phyloP scores from a whole-genome alignment of 1,140 invertebrate species.

The Choristoneura fumiferana region DNA sequence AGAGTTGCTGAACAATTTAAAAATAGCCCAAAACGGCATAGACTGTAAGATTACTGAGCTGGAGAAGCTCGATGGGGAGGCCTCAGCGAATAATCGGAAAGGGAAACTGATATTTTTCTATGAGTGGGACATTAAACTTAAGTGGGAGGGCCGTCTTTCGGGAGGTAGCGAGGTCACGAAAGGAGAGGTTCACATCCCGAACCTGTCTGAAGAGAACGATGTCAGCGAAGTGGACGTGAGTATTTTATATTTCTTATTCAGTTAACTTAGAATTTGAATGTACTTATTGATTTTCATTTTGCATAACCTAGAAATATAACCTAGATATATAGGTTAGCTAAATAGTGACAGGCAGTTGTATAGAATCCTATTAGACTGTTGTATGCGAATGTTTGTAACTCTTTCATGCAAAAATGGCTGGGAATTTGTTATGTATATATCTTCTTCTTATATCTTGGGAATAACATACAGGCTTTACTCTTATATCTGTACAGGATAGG shows the following conservation, averaged over 20 bases:
- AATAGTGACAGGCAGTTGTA: too few species aligned
- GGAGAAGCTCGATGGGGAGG: slow-evolving; percentile 96
- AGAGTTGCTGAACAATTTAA: slow-evolving; percentile 87
- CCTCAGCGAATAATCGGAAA: slow-evolving; percentile 98
- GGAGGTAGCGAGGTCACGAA: slow-evolving; percentile 80
- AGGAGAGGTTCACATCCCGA: slow-evolving; percentile 96
- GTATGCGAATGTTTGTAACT: too few species aligned
- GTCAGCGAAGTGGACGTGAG: slow-evolving; percentile 95
- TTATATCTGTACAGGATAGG: too few species aligned
- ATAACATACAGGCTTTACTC: too few species aligned
- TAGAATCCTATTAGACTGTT: too few species aligned
- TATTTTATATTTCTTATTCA: slow-evolving; percentile 37
- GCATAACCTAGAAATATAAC: slow-evolving; percentile 17
- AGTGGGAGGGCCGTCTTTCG: slow-evolving; percentile 88
- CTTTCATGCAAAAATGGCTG: too few species aligned
- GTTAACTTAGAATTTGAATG: not conserved
- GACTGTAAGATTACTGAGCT: slow-evolving; percentile 88
- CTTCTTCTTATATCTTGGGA: too few species aligned
- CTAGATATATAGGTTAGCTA: not conserved
- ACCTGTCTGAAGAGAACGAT: slow-evolving; percentile 98
- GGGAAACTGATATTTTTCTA: slow-evolving; percentile 99
- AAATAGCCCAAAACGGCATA: slow-evolving; percentile 74
- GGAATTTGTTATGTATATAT: too few species aligned
- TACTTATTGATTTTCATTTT: not conserved
- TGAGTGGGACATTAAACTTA: slow-evolving; percentile 96